Evolutionary conservation across 2,113 vertebrate species (phyloP).

Genomic region (Laticauda colubrina): DNA sequence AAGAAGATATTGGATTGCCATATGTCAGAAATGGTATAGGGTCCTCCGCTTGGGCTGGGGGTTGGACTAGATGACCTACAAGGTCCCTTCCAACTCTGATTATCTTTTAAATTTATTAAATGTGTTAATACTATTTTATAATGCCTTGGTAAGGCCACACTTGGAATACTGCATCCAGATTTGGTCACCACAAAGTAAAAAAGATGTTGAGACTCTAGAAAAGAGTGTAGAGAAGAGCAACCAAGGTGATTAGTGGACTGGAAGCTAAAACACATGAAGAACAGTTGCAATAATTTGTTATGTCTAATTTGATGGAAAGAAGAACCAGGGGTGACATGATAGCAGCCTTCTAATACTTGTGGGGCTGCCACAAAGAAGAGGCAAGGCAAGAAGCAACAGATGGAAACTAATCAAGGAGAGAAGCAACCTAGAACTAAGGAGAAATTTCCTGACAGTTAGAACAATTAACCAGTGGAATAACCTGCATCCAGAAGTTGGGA

Average conservation of each 20-base stretch:
- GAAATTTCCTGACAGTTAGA: neutral
- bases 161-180: neutral
- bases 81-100: too few relatives aligned
- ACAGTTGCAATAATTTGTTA: neutral
- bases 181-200: neutral
- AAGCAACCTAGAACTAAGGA: neutral
- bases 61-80: too few relatives aligned
- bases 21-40: too few relatives aligned
- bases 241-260: neutral
- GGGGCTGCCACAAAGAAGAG: neutral
- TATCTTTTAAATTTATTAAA: too few relatives aligned
- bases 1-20: too few relatives aligned
- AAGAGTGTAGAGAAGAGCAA: neutral
- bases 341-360: rapidly evolving
- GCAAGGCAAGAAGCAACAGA: neutral
- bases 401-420: neutral
- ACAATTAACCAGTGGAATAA: too few relatives aligned
- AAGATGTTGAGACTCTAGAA: neutral
- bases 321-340: neutral
- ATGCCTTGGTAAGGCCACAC: neutral
- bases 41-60: too few relatives aligned
- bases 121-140: neutral
- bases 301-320: neutral
- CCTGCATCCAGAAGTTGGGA: too few relatives aligned
- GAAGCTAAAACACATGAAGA: neutral